Conservation (phyloP, 2,113 vertebrate species). For the Corapipo altera region DNA sequence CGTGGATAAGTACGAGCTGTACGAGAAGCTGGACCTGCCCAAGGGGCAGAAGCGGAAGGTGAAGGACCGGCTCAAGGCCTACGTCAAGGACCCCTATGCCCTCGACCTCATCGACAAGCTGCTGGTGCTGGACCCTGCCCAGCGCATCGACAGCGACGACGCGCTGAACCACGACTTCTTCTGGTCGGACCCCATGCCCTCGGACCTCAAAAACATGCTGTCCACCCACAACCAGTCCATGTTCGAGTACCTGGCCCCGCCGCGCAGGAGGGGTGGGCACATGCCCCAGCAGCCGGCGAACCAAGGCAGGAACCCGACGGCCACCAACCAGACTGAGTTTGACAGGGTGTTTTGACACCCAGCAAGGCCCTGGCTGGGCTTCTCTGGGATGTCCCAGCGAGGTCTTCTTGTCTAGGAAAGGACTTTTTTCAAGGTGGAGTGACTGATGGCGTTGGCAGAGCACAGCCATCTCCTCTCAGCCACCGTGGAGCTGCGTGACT, state of each 20-base stretch:
- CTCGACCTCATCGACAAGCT: constrained; percentile 95
- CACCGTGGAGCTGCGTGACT: fast-evolving
- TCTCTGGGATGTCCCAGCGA: background rate
- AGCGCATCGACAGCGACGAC: constrained; percentile 92
- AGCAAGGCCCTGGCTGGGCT: background rate
- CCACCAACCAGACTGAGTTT: constrained; percentile 95
- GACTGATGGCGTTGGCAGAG: background rate
- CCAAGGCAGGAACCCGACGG: constrained; percentile 89
- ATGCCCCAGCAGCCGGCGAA: constrained; percentile 94
- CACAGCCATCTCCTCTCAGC: background rate
- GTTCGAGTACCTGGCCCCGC: constrained; percentile 97
- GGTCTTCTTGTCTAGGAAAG: background rate
- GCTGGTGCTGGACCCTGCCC: constrained; percentile 92
- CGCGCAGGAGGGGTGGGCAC: constrained; percentile 87
- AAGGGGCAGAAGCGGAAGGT: constrained; percentile 98
- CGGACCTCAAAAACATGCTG: constrained; percentile 98
- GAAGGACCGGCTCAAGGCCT: constrained; percentile 97
- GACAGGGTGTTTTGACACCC: constrained; percentile 89
- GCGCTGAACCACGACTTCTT: constrained; percentile 98
- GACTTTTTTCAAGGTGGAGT: background rate
- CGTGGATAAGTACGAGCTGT: constrained; percentile 95
- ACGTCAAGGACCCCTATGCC: constrained; percentile 92
- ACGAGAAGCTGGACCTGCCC: constrained; percentile 94
- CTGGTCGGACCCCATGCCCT: constrained; percentile 99
- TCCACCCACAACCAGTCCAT: constrained; percentile 98